Evolutionary conservation across 2,888 invertebrate genomes (phyloP), one percentile per base, ranked within the genome.

Genomic region (Deroplatys truncata): DNA sequence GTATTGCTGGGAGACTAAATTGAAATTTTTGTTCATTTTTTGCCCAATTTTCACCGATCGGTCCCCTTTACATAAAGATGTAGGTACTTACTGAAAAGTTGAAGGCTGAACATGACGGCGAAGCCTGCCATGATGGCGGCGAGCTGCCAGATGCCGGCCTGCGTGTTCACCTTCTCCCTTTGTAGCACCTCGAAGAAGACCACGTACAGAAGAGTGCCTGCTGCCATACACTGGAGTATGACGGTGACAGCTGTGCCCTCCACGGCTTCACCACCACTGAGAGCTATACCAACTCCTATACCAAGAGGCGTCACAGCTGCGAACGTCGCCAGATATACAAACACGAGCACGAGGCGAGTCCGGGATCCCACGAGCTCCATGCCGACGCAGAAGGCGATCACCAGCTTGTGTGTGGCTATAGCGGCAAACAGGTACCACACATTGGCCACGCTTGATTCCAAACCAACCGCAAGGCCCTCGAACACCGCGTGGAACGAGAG

Each of bases 401-500:
- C 96, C 90, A 96, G 93, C 92, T 96, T 96, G 92, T 96, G 96
- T 0, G 96, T 95, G n/a, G 96, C 95, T 43, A 96, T 95, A 1
- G 96, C 96, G 0, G 94, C 94, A 88, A 96, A 95, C 84, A 96
- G 92, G 91, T 96, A 95, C 95, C 96, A 96, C 15, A 96, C 96
- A 56, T 94, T 95, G 8, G 93, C 92, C 8, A 94, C 94, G 72
- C 95, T 95, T n/a, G 95, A 94, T 92, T 97, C 97, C 89, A 98
- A 93, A 0, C 98, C 98, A 25, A 98, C 96, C 25, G 97, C 97
- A 88, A 98, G 94, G 29, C 98, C 98, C 94, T 98, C 98, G 92
- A 98, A 97, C 1, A 98, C 94, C 92, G 98, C 98, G 92, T 98
- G 98, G 90, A 98, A 95, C 20, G 98, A 97, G 35, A 98, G 94